Conservation (phyloP, 2,113 vertebrate species). For the Mustelus asterias region DNA sequence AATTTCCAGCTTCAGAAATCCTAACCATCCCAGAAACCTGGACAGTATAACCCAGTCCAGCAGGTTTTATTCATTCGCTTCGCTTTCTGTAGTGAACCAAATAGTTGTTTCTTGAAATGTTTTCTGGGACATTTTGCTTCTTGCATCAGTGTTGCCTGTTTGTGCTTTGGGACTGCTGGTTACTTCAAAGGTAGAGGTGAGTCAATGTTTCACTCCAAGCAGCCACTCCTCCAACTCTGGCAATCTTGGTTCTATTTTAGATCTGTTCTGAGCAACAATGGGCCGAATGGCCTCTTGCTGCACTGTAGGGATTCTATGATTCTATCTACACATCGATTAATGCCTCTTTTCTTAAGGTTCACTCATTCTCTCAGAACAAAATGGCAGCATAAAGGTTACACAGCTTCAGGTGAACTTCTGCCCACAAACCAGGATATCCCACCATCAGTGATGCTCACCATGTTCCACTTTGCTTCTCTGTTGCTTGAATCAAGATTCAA, state of each 20-base stretch:
- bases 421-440: no score
- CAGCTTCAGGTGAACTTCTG: neutral
- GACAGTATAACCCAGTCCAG: neutral
- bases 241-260: no score
- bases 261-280: neutral
- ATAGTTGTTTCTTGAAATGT: neutral
- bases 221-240: no score
- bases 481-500: neutral
- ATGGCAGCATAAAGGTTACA: neutral
- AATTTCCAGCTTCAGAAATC: neutral
- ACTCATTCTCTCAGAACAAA: neutral
- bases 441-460: no score
- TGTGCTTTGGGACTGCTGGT: neutral
- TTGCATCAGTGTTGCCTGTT: neutral
- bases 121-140: neutral
- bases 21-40: neutral
- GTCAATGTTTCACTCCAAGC: neutral
- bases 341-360: neutral
- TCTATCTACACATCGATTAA: neutral
- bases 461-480: neutral
- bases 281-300: no score
- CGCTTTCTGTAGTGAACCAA: neutral
- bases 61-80: neutral
- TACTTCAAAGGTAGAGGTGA: neutral
- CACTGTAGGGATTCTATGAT: no score